Percentiles rank a stretch among this genome's conserved stretches.
Evolutionary conservation across 2,797 vertebrate species (phyloP).

Genomic region (Pogonophryne albipinna): DNA sequence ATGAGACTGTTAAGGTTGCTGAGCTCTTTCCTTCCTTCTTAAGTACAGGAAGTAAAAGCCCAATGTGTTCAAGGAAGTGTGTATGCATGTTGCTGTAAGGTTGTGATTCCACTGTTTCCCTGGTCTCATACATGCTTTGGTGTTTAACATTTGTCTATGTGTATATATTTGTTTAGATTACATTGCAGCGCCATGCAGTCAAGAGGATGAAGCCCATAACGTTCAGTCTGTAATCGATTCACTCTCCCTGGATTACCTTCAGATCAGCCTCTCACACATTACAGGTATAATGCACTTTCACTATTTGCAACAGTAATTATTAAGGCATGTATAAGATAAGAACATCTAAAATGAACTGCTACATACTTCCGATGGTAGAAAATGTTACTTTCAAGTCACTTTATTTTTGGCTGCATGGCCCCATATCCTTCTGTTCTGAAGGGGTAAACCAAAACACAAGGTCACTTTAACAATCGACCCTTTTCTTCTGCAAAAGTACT

Average conservation of each 20-base stretch:
- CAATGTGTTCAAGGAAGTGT: constrained; percentile 10
- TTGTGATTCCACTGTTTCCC: neutral
- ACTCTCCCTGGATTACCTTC: constrained; percentile 95
- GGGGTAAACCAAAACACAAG: neutral
- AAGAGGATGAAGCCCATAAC: constrained; percentile 94
- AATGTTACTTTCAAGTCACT: neutral
- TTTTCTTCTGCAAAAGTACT: neutral
- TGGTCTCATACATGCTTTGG: neutral
- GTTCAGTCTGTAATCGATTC: constrained; percentile 96
- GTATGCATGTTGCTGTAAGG: neutral
- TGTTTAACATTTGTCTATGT: neutral
- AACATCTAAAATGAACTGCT: neutral
- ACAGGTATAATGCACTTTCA: constrained; percentile 84
- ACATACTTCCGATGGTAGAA: neutral
- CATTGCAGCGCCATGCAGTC: constrained; percentile 85
- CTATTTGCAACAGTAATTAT: neutral
- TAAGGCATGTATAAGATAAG: too few relatives aligned
- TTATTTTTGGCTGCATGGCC: neutral
- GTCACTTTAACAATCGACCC: neutral
- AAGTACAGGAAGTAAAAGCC: constrained; percentile 1
- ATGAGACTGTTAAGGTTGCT: constrained; percentile 22
- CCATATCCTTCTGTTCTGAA: neutral
- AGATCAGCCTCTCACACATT: constrained; percentile 98
- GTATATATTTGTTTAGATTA: constrained; percentile 84
- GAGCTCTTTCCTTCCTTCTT: constrained; percentile 15